Evolutionary conservation across 2,888 invertebrate species (phyloP).

Genomic region (Callimorpha dominula): DNA sequence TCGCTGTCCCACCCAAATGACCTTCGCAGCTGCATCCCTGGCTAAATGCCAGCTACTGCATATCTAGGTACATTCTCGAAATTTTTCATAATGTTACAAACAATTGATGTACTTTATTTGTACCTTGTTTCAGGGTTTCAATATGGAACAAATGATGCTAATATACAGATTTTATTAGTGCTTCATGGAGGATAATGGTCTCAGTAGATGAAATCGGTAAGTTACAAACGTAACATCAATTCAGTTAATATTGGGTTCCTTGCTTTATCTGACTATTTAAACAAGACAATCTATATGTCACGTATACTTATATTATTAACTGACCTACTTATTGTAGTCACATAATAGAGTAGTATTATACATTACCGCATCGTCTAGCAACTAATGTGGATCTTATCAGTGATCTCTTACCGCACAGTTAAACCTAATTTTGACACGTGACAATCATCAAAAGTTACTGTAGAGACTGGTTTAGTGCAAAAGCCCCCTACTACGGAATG

Average conservation of each 20-base stretch:
- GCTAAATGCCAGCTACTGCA: slow-evolving; percentile 71
- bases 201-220: background rate
- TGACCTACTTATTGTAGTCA: slow-evolving; percentile 53
- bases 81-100: slow-evolving; percentile 38
- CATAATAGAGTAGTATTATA: slow-evolving; percentile 43
- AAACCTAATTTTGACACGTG: slow-evolving; percentile 65
- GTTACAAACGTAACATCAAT: background rate
- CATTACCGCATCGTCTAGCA: slow-evolving; percentile 53
- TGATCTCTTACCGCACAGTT: slow-evolving; percentile 58
- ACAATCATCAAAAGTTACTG: slow-evolving; percentile 61
- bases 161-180: background rate
- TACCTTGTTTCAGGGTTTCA: background rate
- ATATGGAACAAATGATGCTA: slow-evolving; percentile 5
- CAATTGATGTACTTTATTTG: slow-evolving; percentile 31
- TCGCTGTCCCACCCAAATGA: slow-evolving; percentile 54
- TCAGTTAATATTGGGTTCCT: background rate
- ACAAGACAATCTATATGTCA: background rate
- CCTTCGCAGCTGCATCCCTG: slow-evolving; percentile 82
- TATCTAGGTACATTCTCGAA: slow-evolving; percentile 35
- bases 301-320: slow-evolving; percentile 21
- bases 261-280: background rate
- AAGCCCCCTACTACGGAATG: slow-evolving; percentile 72
- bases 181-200: background rate
- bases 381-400: slow-evolving; percentile 55
- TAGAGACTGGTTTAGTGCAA: slow-evolving; percentile 70